phyloP scores from a whole-genome alignment of 2,113 vertebrate species.

The Rhadina sibilatrix region DNA sequence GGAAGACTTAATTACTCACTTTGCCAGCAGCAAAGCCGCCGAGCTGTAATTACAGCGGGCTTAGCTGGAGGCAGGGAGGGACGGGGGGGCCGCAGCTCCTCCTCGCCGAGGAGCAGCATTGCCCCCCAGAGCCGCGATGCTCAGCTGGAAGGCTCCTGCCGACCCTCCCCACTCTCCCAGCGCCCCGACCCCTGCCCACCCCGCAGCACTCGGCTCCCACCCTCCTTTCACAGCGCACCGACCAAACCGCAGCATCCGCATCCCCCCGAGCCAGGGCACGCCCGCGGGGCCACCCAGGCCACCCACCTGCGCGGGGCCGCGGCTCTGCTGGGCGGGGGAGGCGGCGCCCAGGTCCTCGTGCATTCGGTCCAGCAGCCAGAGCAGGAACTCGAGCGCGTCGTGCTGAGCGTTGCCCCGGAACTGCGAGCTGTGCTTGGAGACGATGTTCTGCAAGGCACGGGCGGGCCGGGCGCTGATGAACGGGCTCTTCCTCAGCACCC shows the following conservation, averaged over 20 bases:
- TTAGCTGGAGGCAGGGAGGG: not conserved
- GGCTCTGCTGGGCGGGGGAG: conserved; percentile 63
- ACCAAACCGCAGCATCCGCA: not conserved
- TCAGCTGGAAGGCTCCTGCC: not conserved
- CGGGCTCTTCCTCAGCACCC: accelerated
- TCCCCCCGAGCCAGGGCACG: not conserved
- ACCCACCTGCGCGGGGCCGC: conserved; percentile 76
- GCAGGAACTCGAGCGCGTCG: conserved; percentile 92
- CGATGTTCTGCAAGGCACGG: conserved; percentile 77
- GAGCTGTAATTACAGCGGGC: not conserved
- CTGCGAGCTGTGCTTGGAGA: conserved; percentile 89
- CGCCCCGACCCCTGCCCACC: not conserved
- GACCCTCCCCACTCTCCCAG: accelerated
- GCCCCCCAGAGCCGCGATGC: not conserved
- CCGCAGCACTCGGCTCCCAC: accelerated
- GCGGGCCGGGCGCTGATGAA: not conserved
- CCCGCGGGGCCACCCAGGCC: not conserved
- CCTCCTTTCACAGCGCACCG: accelerated
- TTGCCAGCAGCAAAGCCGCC: conserved; percentile 10
- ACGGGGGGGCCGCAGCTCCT: not conserved
- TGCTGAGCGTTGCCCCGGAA: conserved; percentile 93
- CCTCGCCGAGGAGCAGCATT: not conserved
- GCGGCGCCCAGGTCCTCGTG: conserved; percentile 85
- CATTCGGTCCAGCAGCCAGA: conserved; percentile 91
- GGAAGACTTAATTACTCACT: not conserved